Base-by-base conservation (phyloP, 2,797 vertebrate species). In the Rhinogobio ventralis region DNA sequence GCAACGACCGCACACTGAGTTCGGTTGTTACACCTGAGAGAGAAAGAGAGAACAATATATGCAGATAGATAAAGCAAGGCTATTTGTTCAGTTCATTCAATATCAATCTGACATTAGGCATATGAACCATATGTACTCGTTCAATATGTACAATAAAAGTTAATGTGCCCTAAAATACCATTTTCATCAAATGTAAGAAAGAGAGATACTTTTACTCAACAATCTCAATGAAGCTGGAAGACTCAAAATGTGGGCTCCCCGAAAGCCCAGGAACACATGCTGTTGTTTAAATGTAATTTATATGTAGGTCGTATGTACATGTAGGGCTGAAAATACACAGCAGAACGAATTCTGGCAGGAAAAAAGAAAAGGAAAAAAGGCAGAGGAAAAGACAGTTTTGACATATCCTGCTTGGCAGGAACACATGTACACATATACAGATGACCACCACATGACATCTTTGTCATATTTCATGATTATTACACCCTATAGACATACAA, bases 1-100 rank as follows among this genome's bases (percentile, higher is more conserved):
- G 98, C 98, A 8, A 99, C 97, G 82, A 99, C 98, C 0, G 97
- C 98, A 90, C 98, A 99, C 89, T 99, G 97, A 9, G 98, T 99
- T 79, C 98, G 96, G 90, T 99, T 99, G 94, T 99, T 99, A 95
- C 98, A 99, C 89, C 98, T 99, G 88, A 69, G 77, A 86, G 46
- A 84, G 67, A 82, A 67, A 82, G 81, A 80, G n/a, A 81, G 30
- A 74, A 57, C 1, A 19, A 89, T 88, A 57, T 84, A 89, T 82
- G 86, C 85, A 91, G 89, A 88, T 77, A 89, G 86, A 91, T 83
- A 64, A 88, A 84, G 86, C 49, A 82, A 87, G 36, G 62, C 60
- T 76, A 55, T 76, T 76, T 45, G n/a, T 46, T 64, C 76, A 64
- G n/a, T 76, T 83, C 62, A 83, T 73, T 85, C 46, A 23, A 66